Conservation (phyloP, 1,140 invertebrate species). For the Hylaeus volcanicus region DNA sequence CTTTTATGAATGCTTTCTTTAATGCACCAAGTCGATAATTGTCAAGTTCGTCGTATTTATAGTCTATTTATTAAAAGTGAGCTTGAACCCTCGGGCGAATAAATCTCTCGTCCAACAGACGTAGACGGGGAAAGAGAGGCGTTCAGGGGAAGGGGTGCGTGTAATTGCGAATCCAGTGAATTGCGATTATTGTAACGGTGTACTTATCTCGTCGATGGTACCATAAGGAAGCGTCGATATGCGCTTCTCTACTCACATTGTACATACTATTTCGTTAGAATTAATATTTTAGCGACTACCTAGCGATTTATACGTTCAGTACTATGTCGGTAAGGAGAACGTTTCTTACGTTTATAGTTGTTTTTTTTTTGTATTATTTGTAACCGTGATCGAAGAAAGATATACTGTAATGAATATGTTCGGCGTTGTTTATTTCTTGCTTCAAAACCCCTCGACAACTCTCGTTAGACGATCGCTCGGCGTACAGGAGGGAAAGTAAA, state of each 20-base stretch:
- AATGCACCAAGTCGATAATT: constrained; percentile 4
- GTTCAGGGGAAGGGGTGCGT: neutral
- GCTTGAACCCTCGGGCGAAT: neutral
- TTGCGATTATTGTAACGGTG: constrained; percentile 3
- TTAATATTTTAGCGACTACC: constrained; percentile 66
- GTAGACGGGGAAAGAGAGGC: no score
- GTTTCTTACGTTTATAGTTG: constrained; percentile 57
- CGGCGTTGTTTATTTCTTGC: constrained; percentile 23
- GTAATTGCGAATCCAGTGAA: constrained; percentile 1
- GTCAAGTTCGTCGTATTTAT: constrained; percentile 31
- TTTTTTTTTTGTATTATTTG: constrained; percentile 76
- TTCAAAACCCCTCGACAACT: neutral
- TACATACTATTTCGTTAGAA: constrained; percentile 71
- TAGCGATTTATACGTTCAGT: constrained; percentile 52
- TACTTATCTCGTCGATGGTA: constrained; percentile 21
- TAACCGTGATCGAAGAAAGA: constrained; percentile 75
- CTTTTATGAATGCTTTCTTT: constrained; percentile 12
- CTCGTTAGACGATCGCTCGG: no score
- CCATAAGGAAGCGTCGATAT: constrained; percentile 26
- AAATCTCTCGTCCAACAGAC: neutral
- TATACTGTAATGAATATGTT: constrained; percentile 63
- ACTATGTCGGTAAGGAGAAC: constrained; percentile 46
- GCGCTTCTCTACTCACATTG: constrained; percentile 63
- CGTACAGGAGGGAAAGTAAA: constrained; percentile 4
- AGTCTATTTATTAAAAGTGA: constrained; percentile 29